Evolutionary conservation across 2,888 invertebrate species (phyloP).

Genomic region (Aleiodes leptofemur): DNA sequence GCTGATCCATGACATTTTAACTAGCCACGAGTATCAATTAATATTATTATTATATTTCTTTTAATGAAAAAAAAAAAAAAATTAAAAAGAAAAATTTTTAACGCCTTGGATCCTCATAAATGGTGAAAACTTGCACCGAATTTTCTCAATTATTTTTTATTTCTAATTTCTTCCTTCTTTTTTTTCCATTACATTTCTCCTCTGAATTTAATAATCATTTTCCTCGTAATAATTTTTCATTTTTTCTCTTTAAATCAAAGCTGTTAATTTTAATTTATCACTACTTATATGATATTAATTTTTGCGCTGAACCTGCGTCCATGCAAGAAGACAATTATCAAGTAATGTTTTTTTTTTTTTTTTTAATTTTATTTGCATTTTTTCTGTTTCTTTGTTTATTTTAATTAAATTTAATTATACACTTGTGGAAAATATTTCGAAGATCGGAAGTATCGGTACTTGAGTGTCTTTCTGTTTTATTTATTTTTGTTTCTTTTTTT

Average conservation of each 20-base stretch:
- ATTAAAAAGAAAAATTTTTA: slow-evolving; percentile 20
- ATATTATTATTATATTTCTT: slow-evolving; percentile 24
- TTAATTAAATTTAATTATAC: slow-evolving; percentile 41
- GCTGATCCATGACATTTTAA: slow-evolving; percentile 62
- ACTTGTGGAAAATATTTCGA: slow-evolving; percentile 28
- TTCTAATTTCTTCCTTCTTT: background rate
- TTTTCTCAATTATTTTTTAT: slow-evolving; percentile 24
- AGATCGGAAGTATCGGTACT: slow-evolving; percentile 29
- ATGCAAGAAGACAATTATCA: slow-evolving; percentile 39
- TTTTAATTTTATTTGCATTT: slow-evolving; percentile 44
- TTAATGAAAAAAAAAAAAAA: slow-evolving; percentile 24
- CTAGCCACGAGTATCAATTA: slow-evolving; percentile 35
- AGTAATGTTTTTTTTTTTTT: slow-evolving; percentile 38
- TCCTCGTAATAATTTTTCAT: slow-evolving; percentile 7
- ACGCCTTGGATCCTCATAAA: slow-evolving; percentile 51
- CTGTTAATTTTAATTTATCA: slow-evolving; percentile 1
- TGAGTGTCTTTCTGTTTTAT: background rate
- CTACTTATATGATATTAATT: slow-evolving; percentile 8
- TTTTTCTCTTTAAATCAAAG: background rate
- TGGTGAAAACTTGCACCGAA: slow-evolving; percentile 46
- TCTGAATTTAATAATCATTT: background rate
- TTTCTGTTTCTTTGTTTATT: slow-evolving; percentile 44
- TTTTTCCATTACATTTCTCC: slow-evolving; percentile 4
- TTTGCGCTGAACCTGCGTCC: slow-evolving; percentile 17
- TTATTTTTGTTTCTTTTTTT: slow-evolving; percentile 5